Base-by-base conservation (phyloP, 2,113 vertebrate species). In the Poecilia latipinna region DNA sequence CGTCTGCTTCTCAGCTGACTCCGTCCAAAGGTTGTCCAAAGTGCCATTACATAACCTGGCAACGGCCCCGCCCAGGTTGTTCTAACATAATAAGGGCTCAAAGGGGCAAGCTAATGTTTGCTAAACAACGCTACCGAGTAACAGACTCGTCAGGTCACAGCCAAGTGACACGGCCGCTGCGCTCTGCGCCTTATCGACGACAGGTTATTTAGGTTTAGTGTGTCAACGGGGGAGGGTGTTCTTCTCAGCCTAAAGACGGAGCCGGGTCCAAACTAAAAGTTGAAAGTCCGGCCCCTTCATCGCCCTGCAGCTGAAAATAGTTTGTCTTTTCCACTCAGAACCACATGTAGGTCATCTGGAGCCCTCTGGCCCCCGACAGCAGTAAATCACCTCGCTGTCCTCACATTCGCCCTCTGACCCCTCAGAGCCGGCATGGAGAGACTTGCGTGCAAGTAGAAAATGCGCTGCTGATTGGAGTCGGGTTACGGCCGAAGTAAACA, bases 21-120 rank as follows among this genome's bases (percentile, higher is more conserved):
- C 65, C 37, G 85, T 87, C 71, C 84, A 85, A 90, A 92, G 88
- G 90, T 61, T 90, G 83, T 8, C 66, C 68, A 79, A 70, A 79
- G 73, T 80, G 82, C 32, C 33, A 69, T 92, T 91, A 84, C 85
- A 79, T 88, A 93, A 93, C 86, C 79, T 62, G 65, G 37, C 86
- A 83, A 86, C 80, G 74, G 39, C 74, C 74, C 68, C 6, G 57
- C 37, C 80, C 65, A 13, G 71, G 64, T 77, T 62, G 71, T 33
- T 74, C 74, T 91, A 85, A 91, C 89, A 91, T 89, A 92, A 88
- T 86, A 71, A 62, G 65, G 62, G 63, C 82, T 82, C 62, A 86
- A 70, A 32, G 3, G 75, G 61, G 44, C 63, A 13, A 57, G 76
- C 44, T 70, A 82, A 80, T 89, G 82, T 93, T 92, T 88, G 87